Evolutionary conservation across 2,888 invertebrate genomes (phyloP).

Genomic region (Cacoxenus indagator): DNA sequence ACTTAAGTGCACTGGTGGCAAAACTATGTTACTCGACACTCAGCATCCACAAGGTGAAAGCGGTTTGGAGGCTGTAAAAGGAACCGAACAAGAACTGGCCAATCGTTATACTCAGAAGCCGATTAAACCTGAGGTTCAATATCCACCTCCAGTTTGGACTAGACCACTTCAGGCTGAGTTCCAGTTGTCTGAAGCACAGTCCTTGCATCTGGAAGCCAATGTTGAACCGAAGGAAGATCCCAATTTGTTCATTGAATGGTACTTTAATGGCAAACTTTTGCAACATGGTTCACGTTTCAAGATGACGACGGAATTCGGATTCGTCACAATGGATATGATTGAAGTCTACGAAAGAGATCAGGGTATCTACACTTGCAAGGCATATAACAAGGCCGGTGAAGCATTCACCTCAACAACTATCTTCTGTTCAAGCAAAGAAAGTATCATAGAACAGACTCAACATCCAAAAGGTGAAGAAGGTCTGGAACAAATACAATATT

Average conservation of each 20-base stretch:
- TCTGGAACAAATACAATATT: slow-evolving; percentile 89
- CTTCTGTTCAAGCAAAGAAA: slow-evolving; percentile 85
- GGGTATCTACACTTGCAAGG: slow-evolving; percentile 93
- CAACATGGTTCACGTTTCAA: slow-evolving; percentile 92
- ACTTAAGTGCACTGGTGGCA: slow-evolving; percentile 85
- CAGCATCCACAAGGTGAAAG: slow-evolving; percentile 95
- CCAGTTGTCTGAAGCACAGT: slow-evolving; percentile 84
- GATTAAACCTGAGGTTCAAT: slow-evolving; percentile 81
- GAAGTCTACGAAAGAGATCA: slow-evolving; percentile 95
- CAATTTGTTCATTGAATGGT: slow-evolving; percentile 92
- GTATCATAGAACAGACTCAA: slow-evolving; percentile 88
- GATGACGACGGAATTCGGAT: slow-evolving; percentile 95
- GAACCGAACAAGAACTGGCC: slow-evolving; percentile 86
- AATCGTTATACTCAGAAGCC: slow-evolving; percentile 79
- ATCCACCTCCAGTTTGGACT: slow-evolving; percentile 88
- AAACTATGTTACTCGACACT: slow-evolving; percentile 86
- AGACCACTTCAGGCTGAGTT: slow-evolving; percentile 86
- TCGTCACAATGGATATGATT: slow-evolving; percentile 92
- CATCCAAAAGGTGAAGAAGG: slow-evolving; percentile 97
- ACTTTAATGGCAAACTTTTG: slow-evolving; percentile 89
- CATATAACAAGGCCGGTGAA: slow-evolving; percentile 89
- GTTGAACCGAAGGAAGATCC: slow-evolving; percentile 96
- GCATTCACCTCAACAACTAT: slow-evolving; percentile 93
- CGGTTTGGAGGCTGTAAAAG: slow-evolving; percentile 89
- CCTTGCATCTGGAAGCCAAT: slow-evolving; percentile 92